Evolutionary conservation across 2,888 invertebrate genomes (phyloP), one percentile per base, ranked within the genome.

Genomic region (Coleophora flavipennella): DNA sequence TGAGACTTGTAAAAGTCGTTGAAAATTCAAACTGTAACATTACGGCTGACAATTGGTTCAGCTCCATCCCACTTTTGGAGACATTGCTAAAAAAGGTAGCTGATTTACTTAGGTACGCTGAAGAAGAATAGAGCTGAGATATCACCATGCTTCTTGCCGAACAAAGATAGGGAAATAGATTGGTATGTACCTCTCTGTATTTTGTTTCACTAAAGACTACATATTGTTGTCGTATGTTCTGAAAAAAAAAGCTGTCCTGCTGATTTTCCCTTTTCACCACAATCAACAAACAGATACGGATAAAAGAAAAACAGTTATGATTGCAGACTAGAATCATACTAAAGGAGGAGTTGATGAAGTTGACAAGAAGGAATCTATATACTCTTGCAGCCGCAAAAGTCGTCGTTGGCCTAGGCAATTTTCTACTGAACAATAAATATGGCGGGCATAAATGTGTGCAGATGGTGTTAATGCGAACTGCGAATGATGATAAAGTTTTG

Each of bases 271-370:
- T n/a, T 31, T 29, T 28, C 46, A 46, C 26, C 43, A 49, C 31
- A 41, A 8, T 35, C n/a, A 41, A 36, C 39, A 25, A 31, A 41
- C 13, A 27, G 47, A 48, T 33, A 25, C 28, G 14, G 34, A 36
- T 26, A 35, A 43, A 13, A 38, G 35, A 13, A 46, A 49, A 42
- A 46, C 49, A 20, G 28, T 31, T 14, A 43, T 46, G 26, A 46
- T 49, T 34, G 31, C 25, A 29, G 40, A 41, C 25, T 46, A 49
- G 35, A 47, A 47, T 38, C 27, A 29, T 7, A 48, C 46, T 27
- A 50, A 50, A 41, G 50, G 44, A 20, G 50, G 46, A 9, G 45
- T 48, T 6, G 44, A 45, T 35, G 45, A 46, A 36, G 31, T 41
- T 7, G 46, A 48, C 35, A 50, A 46, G 12, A 46, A 42, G 28